Percentiles rank a stretch among this genome's conserved stretches.
These are phyloP conservation scores for Mustela nigripes DNA, from an alignment of 2,113 vertebrate species.

Conservation along the genomic window DNA sequence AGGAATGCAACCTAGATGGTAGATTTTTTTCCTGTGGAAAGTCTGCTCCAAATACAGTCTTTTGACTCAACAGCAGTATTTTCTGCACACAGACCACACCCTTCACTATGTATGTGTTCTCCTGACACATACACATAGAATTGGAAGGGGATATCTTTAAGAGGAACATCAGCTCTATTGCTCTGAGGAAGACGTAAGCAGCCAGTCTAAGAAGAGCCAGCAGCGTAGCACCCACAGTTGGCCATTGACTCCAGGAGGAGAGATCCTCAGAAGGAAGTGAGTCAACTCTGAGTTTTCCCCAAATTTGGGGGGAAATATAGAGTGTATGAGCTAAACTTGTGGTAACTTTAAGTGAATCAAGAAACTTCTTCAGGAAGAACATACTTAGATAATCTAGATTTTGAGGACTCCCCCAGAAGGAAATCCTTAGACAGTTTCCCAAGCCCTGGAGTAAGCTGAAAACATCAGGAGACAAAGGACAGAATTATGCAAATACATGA, in stretches of 20 bases:
- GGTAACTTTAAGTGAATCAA: background rate
- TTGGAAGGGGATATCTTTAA: background rate
- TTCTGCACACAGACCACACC: background rate
- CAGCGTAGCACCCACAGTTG: background rate
- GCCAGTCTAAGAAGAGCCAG: background rate
- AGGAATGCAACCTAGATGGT: background rate
- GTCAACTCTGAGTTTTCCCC: background rate
- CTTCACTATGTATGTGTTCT: background rate
- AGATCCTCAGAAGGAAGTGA: background rate
- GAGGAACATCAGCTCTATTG: background rate
- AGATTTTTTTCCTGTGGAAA: slow-evolving; percentile 33
- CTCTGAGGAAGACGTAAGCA: slow-evolving; percentile 10
- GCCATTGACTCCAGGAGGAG: background rate
- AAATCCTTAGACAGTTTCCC: slow-evolving; percentile 25
- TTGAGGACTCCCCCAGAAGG: slow-evolving; percentile 28
- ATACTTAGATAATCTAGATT: background rate
- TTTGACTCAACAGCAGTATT: slow-evolving; percentile 45
- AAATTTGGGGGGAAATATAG: background rate
- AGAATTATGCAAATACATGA: slow-evolving; percentile 49
- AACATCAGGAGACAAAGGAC: slow-evolving; percentile 11
- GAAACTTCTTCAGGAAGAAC: background rate
- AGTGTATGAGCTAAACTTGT: background rate
- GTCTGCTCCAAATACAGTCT: slow-evolving; percentile 32
- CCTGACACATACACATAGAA: background rate
- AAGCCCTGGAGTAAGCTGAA: background rate